Base-by-base conservation (phyloP, 2,797 vertebrate genomes). In the Ataeniobius toweri region DNA sequence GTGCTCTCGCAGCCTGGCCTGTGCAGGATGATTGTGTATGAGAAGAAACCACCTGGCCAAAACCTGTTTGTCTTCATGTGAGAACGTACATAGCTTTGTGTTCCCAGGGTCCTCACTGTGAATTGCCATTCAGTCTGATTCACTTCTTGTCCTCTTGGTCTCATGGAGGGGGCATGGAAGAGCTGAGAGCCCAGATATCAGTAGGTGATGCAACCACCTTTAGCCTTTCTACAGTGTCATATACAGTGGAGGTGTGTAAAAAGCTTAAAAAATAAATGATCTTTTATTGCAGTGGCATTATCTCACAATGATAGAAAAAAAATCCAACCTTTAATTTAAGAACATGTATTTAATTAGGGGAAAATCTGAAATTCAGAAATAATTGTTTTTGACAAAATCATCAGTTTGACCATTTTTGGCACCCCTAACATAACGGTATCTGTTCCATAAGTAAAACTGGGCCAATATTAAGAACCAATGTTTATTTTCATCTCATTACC, bases 61-160 rank as follows among this genome's bases (percentile, higher is more conserved):
- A 81, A 88, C 80, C 73, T 85, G 82, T 61, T 75, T 58, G 71
- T 79, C 85, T 87, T 84, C 77, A 92, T 92, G 90, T 91, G 92
- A 93, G 89, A 91, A 92, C 86, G 81, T 28, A 1, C 75, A 59
- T 81, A 84, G 65, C 80, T 88, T 86, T 79, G 81, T 86, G 83
- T 92, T 94, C 91, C 82, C 92, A 90, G 86, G 87, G 75, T 83
- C 68, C 78, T 86, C 9, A 0, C 44, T 65, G 76, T n/a, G 84
- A 83, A 79, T 51, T 80, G 71, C 87, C 78, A 78, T 79, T 75
- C 79, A 78, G 55, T 83, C 77, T 61, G 81, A 81, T 76, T 84
- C 68, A 76, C 65, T 51, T 76, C 31, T 65, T 56, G 50, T 79
- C 56, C 50, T 8, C 5, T 53, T 13, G 72, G 69, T 56, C 55